phyloP scores from a whole-genome alignment of 2,797 vertebrate species.

The Sebastes jordani region DNA sequence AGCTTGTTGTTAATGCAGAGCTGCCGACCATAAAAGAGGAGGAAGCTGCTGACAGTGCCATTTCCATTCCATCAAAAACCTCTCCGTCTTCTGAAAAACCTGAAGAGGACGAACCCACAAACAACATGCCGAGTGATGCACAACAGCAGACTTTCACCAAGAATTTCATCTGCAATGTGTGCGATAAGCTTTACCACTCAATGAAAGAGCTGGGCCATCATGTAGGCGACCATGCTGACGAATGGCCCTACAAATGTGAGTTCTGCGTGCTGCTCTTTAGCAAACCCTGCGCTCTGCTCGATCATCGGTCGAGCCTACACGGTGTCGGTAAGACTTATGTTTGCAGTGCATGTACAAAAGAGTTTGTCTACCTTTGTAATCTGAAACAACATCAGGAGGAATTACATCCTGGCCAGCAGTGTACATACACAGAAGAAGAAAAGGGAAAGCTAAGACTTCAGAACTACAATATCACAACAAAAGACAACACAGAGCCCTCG shows the following conservation, averaged over 20 bases:
- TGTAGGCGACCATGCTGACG: conserved; percentile 89
- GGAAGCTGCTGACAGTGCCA: conserved; percentile 30
- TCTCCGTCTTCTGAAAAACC: conserved; percentile 57
- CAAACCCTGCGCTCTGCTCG: conserved; percentile 86
- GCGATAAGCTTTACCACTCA: conserved; percentile 92
- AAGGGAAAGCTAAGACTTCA: conserved; percentile 95
- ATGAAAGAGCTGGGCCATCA: conserved; percentile 97
- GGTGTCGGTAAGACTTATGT: conserved; percentile 95
- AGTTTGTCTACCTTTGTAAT: conserved; percentile 98
- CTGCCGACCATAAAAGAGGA: conserved; percentile 52
- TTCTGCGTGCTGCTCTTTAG: conserved; percentile 96
- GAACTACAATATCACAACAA: conserved; percentile 91
- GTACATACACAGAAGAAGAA: conserved; percentile 91
- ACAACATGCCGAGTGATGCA: conserved; percentile 29
- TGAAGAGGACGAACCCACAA: conserved; percentile 44
- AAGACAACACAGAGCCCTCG: conserved; percentile 35
- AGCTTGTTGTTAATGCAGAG: conserved; percentile 28
- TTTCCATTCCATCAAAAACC: conserved; percentile 10
- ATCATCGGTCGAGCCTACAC: conserved; percentile 93
- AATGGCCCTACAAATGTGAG: conserved; percentile 99
- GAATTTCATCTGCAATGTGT: conserved; percentile 97
- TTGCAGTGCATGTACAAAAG: conserved; percentile 93
- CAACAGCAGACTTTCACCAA: conserved; percentile 87
- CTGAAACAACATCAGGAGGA: conserved; percentile 97
- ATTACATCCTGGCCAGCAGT: conserved; percentile 91